These are phyloP conservation scores for Chrysopa pallens DNA, from an alignment of 1,140 invertebrate genomes.

Conservation along the genomic window DNA sequence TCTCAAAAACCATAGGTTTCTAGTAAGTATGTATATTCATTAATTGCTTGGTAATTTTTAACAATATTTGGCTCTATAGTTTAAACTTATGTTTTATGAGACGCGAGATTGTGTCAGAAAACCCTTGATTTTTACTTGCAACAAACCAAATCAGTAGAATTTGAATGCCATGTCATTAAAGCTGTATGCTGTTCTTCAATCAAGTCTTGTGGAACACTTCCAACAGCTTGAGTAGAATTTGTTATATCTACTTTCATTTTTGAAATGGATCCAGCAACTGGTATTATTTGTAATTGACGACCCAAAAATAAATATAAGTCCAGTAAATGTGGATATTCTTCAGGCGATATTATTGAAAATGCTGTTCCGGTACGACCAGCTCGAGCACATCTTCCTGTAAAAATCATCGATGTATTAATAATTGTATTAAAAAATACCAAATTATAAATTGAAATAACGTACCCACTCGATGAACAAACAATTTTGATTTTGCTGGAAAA, in stretches of 20 bases:
- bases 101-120: background rate
- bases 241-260: slow-evolving; percentile 12
- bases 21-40: too few species aligned
- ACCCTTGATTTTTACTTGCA: background rate
- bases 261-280: slow-evolving; percentile 19
- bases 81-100: too few species aligned
- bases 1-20: too few species aligned
- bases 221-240: slow-evolving; percentile 39
- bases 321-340: slow-evolving; percentile 82
- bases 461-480: slow-evolving; percentile 98
- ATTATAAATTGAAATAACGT: slow-evolving; percentile 21
- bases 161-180: slow-evolving; percentile 56
- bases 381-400: slow-evolving; percentile 79
- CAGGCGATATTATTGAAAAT: slow-evolving; percentile 71
- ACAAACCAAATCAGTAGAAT: slow-evolving; percentile 54
- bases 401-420: slow-evolving; percentile 6
- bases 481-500: slow-evolving; percentile 91
- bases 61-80: background rate
- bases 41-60: background rate
- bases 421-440: background rate
- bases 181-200: slow-evolving; percentile 72
- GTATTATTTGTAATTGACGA: slow-evolving; percentile 42
- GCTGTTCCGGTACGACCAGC: slow-evolving; percentile 82
- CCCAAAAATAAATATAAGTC: slow-evolving; percentile 92
- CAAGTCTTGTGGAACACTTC: slow-evolving; percentile 60